These are phyloP conservation scores for Callipepla squamata DNA, from an alignment of 2,113 vertebrate species.

Conservation along the genomic window DNA sequence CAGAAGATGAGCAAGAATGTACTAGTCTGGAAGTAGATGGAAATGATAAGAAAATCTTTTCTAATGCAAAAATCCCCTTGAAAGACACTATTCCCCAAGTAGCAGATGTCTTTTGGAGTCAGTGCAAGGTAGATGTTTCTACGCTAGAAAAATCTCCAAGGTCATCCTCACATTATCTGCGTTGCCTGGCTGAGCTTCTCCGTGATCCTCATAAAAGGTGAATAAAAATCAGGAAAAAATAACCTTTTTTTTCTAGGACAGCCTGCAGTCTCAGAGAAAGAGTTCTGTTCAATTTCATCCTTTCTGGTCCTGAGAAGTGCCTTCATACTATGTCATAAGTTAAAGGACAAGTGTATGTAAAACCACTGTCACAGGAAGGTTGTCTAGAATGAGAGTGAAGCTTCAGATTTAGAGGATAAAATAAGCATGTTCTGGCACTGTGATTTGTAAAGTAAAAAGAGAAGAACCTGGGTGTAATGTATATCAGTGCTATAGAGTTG, in stretches of 20 bases:
- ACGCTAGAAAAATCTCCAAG: conserved; percentile 59
- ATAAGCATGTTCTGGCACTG: neutral
- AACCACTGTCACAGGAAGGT: neutral
- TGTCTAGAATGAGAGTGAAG: neutral
- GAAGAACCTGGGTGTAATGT: neutral
- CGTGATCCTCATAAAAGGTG: conserved; percentile 79
- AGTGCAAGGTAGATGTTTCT: conserved; percentile 80
- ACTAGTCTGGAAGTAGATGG: conserved; percentile 80
- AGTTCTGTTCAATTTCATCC: neutral
- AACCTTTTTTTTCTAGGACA: neutral
- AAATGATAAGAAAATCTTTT: neutral
- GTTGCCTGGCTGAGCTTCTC: conserved; percentile 78
- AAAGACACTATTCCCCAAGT: conserved; percentile 74
- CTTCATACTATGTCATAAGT: neutral
- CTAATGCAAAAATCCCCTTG: neutral
- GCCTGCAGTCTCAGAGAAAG: neutral
- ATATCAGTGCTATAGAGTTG: neutral
- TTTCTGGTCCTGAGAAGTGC: neutral
- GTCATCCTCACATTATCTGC: conserved; percentile 82
- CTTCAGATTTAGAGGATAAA: neutral
- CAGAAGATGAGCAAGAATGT: conserved; percentile 10
- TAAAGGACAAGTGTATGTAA: neutral
- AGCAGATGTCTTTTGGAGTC: conserved; percentile 93
- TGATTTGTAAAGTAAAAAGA: neutral
- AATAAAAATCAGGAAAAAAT: neutral